Conservation (phyloP, 2,888 invertebrate species). For the Mechanitis messenoides region DNA sequence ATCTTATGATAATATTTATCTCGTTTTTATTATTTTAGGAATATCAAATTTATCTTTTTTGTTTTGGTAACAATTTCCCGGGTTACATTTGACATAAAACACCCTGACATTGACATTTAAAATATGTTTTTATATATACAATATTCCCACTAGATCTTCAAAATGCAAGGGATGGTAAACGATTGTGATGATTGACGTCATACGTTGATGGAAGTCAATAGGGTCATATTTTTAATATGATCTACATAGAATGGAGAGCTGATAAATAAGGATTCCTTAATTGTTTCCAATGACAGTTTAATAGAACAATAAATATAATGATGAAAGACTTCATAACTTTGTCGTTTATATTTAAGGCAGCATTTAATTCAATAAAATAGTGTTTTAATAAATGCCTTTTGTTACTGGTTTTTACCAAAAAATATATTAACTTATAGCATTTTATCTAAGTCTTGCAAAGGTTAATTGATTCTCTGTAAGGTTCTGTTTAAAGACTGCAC, state of each 20-base stretch:
- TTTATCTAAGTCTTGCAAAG: conserved; percentile 26
- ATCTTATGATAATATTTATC: too few relatives aligned
- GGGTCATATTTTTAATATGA: conserved; percentile 46
- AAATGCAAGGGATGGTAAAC: conserved; percentile 4
- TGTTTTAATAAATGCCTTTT: too few relatives aligned
- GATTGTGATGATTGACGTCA: conserved; percentile 58
- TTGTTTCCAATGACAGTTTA: conserved; percentile 14
- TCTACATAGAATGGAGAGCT: conserved; percentile 26
- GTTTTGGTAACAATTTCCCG: too few relatives aligned
- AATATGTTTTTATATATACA: neutral
- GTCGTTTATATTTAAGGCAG: too few relatives aligned
- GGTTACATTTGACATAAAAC: too few relatives aligned
- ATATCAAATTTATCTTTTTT: too few relatives aligned
- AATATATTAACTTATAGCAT: conserved; percentile 8
- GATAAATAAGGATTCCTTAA: conserved; percentile 31
- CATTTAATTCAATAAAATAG: too few relatives aligned
- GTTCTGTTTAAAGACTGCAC: conserved; percentile 43
- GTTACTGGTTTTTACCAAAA: too few relatives aligned
- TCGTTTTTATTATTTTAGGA: too few relatives aligned
- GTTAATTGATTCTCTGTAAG: conserved; percentile 35
- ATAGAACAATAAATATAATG: too few relatives aligned
- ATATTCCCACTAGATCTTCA: neutral
- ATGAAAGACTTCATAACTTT: too few relatives aligned
- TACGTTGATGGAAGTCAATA: conserved; percentile 47
- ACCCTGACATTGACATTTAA: too few relatives aligned